A percentile compares a stretch with the other conserved stretches of the same genome.
Conservation (phyloP, 2,888 invertebrate species). For the Cerceris rybyensis region DNA sequence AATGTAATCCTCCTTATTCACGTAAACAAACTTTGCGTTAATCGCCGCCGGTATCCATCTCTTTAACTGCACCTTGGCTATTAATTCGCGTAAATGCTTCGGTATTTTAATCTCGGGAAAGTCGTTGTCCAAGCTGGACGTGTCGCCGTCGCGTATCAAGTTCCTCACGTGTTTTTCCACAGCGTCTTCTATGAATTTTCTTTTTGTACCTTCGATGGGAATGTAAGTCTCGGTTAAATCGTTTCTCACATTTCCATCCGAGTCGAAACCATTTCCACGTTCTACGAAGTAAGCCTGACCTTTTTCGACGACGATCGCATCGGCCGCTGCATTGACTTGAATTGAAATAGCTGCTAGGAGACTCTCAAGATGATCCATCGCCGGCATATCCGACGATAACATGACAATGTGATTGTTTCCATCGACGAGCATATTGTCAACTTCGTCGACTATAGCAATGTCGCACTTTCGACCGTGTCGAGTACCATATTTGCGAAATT, state of each 20-base stretch:
- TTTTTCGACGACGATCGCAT: not conserved
- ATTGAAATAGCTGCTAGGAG: constrained; percentile 62
- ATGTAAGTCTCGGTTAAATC: too few relatives aligned
- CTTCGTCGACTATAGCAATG: constrained; percentile 79
- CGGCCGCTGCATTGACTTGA: constrained; percentile 6
- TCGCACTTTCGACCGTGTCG: constrained; percentile 63
- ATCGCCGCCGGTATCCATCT: constrained; percentile 53
- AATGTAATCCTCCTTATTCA: too few relatives aligned
- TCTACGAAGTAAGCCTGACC: constrained; percentile 58
- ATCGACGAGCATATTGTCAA: constrained; percentile 80
- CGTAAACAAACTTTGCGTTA: constrained; percentile 57
- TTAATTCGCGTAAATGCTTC: too few relatives aligned
- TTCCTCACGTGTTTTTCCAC: too few relatives aligned
- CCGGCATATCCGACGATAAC: constrained; percentile 75
- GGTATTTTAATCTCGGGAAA: too few relatives aligned
- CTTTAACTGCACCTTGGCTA: constrained; percentile 53
- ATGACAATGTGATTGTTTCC: constrained; percentile 78
- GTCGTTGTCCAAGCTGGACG: too few relatives aligned
- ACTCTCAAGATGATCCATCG: constrained; percentile 74
- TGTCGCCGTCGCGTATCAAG: too few relatives aligned
- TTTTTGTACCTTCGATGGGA: too few relatives aligned
- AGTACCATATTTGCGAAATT: constrained; percentile 72
- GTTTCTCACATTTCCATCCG: too few relatives aligned
- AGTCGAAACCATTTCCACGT: constrained; percentile 32
- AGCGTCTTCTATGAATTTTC: too few relatives aligned